A percentile compares a stretch with the other conserved stretches of the same genome.
These are phyloP conservation scores for Trialeurodes vaporariorum DNA, from an alignment of 1,140 invertebrate genomes.

Conservation along the genomic window DNA sequence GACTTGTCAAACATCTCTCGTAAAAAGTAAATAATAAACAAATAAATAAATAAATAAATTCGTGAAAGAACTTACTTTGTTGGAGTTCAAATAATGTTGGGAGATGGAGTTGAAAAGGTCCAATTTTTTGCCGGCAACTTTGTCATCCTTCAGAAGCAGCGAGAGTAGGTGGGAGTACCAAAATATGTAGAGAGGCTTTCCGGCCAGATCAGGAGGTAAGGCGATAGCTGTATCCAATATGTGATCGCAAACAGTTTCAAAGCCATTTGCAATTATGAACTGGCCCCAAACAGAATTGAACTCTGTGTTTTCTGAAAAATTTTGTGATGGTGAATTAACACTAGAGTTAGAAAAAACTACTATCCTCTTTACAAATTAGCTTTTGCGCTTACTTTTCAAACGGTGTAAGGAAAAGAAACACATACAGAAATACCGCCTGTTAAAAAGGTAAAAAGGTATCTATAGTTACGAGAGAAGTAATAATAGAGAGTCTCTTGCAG, in stretches of 20 bases:
- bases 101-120: background rate
- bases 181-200: background rate
- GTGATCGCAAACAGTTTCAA: background rate
- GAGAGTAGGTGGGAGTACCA: background rate
- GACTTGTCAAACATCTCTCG: no score
- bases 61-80: background rate
- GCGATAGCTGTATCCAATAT: background rate
- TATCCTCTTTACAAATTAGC: no score
- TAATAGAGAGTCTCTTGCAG: no score
- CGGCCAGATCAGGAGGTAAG: background rate
- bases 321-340: no score
- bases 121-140: background rate
- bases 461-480: no score
- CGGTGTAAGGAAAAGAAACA: no score
- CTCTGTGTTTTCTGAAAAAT: background rate
- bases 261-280: background rate
- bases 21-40: no score
- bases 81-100: background rate
- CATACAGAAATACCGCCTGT: no score
- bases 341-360: no score
- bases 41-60: no score
- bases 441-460: no score
- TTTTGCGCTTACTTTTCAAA: no score
- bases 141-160: background rate
- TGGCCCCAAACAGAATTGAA: background rate